phyloP scores from a whole-genome alignment of 2,113 vertebrate species.

The Podocnemis expansa region DNA sequence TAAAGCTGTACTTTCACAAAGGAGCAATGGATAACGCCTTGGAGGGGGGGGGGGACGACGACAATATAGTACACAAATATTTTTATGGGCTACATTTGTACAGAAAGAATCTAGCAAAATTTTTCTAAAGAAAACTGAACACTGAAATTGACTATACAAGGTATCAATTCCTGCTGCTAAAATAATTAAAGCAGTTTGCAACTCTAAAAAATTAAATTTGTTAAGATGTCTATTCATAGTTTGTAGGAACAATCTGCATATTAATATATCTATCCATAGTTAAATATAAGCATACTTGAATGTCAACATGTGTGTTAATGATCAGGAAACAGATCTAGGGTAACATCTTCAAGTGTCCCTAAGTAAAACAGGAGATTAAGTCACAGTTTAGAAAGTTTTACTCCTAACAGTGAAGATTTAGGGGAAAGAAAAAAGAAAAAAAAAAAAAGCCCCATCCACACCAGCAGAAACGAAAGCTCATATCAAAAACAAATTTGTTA shows the following conservation, averaged over 20 bases:
- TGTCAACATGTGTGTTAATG: constrained; percentile 28
- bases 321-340: not conserved
- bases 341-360: constrained; percentile 51
- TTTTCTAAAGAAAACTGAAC: not conserved
- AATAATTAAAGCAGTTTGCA: constrained; percentile 8
- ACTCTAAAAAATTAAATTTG: constrained; percentile 7
- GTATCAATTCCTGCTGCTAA: not conserved
- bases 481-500: too few relatives aligned
- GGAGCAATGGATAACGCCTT: not conserved
- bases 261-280: constrained; percentile 61
- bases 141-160: not conserved
- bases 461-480: not conserved
- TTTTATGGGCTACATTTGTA: not conserved
- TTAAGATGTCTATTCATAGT: constrained; percentile 68
- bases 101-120: not conserved
- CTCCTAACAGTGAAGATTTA: not conserved
- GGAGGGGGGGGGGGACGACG: not conserved
- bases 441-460: constrained; percentile 27
- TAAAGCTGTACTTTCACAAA: not conserved
- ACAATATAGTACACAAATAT: not conserved
- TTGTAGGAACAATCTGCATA: constrained; percentile 66
- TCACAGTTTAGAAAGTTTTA: not conserved
- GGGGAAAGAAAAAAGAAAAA: too few relatives aligned
- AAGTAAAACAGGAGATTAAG: constrained; percentile 18
- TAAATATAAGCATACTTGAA: constrained; percentile 71